Evolutionary conservation across 2,797 vertebrate genomes (phyloP), one percentile per base, ranked within the genome.

Genomic region (Limosa lapponica): DNA sequence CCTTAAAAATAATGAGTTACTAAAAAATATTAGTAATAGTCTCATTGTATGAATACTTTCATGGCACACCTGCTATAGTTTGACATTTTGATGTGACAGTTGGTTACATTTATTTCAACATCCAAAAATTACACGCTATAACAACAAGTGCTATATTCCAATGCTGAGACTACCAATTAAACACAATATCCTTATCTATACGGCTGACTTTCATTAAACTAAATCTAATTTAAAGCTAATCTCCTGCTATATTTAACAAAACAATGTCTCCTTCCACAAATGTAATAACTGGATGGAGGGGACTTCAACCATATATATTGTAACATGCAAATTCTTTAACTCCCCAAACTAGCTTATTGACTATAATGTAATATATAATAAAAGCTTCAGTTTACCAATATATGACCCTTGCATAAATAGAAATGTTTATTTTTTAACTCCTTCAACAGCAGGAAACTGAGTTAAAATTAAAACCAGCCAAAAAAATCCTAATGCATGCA

Each of bases 201-300:
- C 0, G 10, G 54, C 36, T 89, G 82, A 95, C 93, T 75, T 87
- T 77, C 44, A 90, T 78, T 28, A 88, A 86, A 80, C 94, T 96
- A 96, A 58, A 77, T 34, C 91, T 96, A 95, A 92, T 78, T 92
- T 75, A 87, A 67, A 87, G 65, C 81, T 94, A 82, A 83, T 65
- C 69, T 94, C 65, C 74, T 89, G 86, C 62, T 94, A 82, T 36
- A 73, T 37, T 87, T 84, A 94, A 90, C 24, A 93, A 82, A 96
- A 93, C 27, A 87, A 80, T 30, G 27, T 8, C 34, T 67, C 81
- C 88, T 90, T 62, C 28, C 55, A 75, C 39, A 95, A 82, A 66
- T 43, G 48, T 51, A 83, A n/a, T 70, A 91, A 75, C 3, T 90
- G 62, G 25, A 73, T 48, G 66, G 83, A 87, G 67, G 52, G 34